phyloP scores from a whole-genome alignment of 1,140 invertebrate species.

The Samia ricini region DNA sequence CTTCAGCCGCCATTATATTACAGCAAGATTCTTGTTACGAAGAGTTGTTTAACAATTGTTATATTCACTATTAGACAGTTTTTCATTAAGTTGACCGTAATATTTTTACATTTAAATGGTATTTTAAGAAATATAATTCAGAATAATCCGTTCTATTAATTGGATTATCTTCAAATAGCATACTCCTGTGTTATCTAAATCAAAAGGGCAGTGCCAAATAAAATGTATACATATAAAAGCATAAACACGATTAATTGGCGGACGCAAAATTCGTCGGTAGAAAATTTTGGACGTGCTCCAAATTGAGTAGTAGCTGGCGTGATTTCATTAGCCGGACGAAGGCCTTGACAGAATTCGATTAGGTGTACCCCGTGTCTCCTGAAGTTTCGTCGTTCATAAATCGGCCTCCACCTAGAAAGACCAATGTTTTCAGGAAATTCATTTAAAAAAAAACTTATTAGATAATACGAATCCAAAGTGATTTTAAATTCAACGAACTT shows the following conservation, averaged over 20 bases:
- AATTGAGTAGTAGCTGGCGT: slow-evolving; percentile 13
- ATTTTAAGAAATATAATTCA: no score
- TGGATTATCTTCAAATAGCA: no score
- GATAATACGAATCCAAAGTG: neutral
- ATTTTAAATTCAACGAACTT: neutral
- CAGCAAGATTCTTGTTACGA: no score
- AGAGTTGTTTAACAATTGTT: no score
- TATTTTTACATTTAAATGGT: no score
- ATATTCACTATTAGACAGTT: no score
- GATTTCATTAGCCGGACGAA: slow-evolving; percentile 34
- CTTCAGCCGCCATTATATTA: no score
- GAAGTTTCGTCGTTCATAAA: slow-evolving; percentile 32
- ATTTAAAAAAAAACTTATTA: slow-evolving; percentile 19
- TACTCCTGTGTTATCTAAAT: neutral
- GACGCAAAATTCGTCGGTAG: neutral
- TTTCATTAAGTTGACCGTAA: no score
- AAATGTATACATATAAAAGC: neutral
- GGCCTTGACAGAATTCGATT: slow-evolving; percentile 33
- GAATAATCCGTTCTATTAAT: no score
- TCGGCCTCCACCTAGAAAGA: slow-evolving; percentile 21
- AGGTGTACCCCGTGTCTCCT: slow-evolving; percentile 28
- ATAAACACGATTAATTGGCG: slow-evolving; percentile 1
- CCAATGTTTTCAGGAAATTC: slow-evolving; percentile 10
- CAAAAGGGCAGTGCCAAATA: neutral
- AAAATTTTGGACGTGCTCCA: slow-evolving; percentile 12